phyloP scores from a whole-genome alignment of 1,140 invertebrate genomes.

The Cyclina sinensis region DNA sequence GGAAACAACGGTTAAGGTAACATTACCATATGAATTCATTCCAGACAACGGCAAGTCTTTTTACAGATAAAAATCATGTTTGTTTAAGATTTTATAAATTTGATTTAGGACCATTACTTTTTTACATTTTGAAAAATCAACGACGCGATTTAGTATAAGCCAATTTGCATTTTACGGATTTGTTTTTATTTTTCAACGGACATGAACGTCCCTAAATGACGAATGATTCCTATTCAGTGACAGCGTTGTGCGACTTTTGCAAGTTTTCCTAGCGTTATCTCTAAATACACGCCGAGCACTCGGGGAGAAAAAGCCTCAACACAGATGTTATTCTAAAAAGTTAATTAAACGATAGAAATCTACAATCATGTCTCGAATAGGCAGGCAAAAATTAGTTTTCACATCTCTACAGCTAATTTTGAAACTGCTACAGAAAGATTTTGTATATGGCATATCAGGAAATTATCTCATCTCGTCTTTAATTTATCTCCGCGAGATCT shows the following conservation, averaged over 20 bases:
- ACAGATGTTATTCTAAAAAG: slow-evolving; percentile 61
- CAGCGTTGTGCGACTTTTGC: neutral
- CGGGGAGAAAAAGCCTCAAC: neutral
- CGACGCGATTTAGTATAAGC: neutral
- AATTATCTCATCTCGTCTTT: neutral
- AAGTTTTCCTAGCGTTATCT: neutral
- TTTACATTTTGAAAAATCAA: neutral
- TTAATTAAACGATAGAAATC: slow-evolving; percentile 65
- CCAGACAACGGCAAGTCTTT: neutral
- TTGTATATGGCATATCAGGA: slow-evolving; percentile 20
- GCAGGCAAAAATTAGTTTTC: slow-evolving; percentile 42
- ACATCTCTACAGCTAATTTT: neutral
- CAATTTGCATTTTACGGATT: slow-evolving; percentile 24
- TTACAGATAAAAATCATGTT: slow-evolving; percentile 32
- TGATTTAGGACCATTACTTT: neutral
- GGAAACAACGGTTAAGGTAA: neutral
- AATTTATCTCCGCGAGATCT: slow-evolving; percentile 6
- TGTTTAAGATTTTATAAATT: slow-evolving; percentile 31
- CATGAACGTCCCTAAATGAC: neutral
- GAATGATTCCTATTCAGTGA: neutral
- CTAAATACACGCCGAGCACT: neutral
- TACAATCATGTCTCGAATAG: neutral
- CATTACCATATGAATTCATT: slow-evolving; percentile 22
- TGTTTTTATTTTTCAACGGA: neutral
- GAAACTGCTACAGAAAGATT: neutral